These are phyloP conservation scores for Gasterosteus nipponicus DNA, from an alignment of 2,113 vertebrate species.

Conservation along the genomic window DNA sequence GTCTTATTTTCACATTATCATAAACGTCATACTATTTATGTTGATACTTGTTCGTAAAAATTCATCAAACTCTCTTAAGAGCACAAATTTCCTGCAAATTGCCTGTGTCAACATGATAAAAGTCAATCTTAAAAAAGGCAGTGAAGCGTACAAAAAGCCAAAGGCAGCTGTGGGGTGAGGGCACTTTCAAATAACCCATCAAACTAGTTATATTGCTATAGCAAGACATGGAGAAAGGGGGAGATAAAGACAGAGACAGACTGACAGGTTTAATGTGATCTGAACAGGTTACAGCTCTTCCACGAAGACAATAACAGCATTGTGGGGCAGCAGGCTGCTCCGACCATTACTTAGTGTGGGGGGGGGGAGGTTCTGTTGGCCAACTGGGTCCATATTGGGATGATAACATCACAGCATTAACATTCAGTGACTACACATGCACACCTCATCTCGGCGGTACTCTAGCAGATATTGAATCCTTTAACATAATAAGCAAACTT, in stretches of 20 bases:
- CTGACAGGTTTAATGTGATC: constrained; percentile 47
- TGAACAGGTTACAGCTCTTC: constrained; percentile 35
- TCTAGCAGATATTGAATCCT: too few species aligned
- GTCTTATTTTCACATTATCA: not conserved
- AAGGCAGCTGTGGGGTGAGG: not conserved
- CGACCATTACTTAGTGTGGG: constrained; percentile 2
- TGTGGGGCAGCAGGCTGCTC: constrained; percentile 29
- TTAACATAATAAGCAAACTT: not conserved
- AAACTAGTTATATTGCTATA: not conserved
- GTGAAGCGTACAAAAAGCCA: not conserved
- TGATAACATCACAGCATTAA: too few species aligned
- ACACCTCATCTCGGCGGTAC: too few species aligned
- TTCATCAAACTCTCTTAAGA: not conserved
- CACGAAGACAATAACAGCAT: constrained; percentile 45
- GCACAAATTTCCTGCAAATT: not conserved
- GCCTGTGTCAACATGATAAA: not conserved
- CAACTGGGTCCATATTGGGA: too few species aligned
- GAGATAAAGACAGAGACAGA: not conserved
- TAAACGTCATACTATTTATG: not conserved
- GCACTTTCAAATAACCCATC: not conserved
- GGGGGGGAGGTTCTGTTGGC: not conserved
- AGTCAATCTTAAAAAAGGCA: not conserved
- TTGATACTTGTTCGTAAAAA: not conserved
- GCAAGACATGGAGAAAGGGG: not conserved
- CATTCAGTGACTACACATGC: too few species aligned